Percentiles rank a stretch among this genome's conserved stretches.
These are phyloP conservation scores for Pocillopora grandis DNA, from an alignment of 92 coral and sea anemone genomes.

Conservation along the genomic window DNA sequence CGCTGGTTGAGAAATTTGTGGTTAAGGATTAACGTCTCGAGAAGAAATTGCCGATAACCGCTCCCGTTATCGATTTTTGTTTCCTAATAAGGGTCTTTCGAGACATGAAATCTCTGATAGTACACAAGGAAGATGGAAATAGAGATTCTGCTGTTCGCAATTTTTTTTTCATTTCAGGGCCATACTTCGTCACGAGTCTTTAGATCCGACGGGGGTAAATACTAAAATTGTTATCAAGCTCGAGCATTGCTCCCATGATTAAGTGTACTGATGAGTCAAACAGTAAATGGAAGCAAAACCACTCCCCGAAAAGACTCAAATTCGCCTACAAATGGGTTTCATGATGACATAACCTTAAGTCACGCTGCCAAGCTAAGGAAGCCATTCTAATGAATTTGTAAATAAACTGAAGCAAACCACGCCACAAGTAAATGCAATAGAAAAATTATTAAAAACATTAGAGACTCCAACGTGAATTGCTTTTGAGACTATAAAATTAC, in stretches of 20 bases:
- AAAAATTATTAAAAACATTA: not conserved
- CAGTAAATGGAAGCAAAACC: constrained; percentile 11
- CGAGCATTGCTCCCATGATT: not conserved
- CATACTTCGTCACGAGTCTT: too few relatives aligned
- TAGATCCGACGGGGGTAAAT: not conserved
- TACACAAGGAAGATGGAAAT: too few relatives aligned
- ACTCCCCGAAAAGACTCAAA: not conserved
- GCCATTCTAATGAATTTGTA: not conserved
- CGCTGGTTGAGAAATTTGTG: not conserved
- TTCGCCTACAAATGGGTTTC: not conserved
- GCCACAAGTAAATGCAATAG: not conserved
- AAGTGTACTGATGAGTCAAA: constrained; percentile 4
- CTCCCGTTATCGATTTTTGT: not conserved
- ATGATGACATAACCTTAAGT: not conserved
- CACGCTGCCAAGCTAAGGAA: not conserved
- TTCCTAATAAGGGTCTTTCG: not conserved
- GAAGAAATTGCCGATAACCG: not conserved
- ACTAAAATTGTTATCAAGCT: not conserved
- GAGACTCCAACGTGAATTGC: not conserved
- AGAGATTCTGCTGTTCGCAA: too few relatives aligned
- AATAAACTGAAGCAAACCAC: not conserved
- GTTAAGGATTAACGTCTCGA: not conserved
- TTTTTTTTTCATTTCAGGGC: too few relatives aligned
- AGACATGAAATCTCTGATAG: too few relatives aligned
- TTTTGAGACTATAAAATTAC: not conserved